Base-by-base conservation (phyloP, 2,888 invertebrate species). In the Leptopilina drosophilae region DNA sequence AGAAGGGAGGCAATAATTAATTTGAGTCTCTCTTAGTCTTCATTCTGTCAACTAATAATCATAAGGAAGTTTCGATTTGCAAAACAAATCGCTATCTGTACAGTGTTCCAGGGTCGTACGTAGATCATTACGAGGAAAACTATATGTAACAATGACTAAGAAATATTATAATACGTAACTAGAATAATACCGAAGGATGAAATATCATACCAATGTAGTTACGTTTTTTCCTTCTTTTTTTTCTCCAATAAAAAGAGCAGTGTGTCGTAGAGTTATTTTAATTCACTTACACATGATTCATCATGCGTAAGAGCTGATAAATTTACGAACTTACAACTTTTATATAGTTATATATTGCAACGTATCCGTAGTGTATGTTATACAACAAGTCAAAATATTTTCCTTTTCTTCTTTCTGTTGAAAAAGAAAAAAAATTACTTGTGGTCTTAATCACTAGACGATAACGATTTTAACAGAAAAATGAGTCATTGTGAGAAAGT, bases 371-470 rank as follows among this genome's bases (percentile, higher is more conserved):
- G 81, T 46, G 46, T 56, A 69, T 80, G 86, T 85, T 83, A 85
- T 85, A 82, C 80, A 82, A 73, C 15, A 42, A 56, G 26, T 80
- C 82, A 40, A 80, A 85, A 85, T 85, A 83, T 83, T 86, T 86
- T 85, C 80, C 84, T 81, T 86, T 86, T 82, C 8, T 8, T 42
- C 11, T 49, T 11, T 49, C 12, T 49, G 11, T 49, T 49, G 2
- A 49, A 49, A 49, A 49, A 49, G 4, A 49, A 49, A 49, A 81
- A 82, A 80, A 83, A 84, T 85, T 78, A 81, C 84, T 82, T 80
- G 78, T 42, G 12, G 78, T 73, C 79, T 86, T 83, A 82, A 86
- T 86, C 86, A 84, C 79, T 81, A 5, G 5, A 20, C 40, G 33
- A 64, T 64, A 40, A 64, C 14, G n/a, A 5, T 9, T 73, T 33